Conservation (phyloP, 92 coral and sea anemone species). For the Parazoanthus darwini region DNA sequence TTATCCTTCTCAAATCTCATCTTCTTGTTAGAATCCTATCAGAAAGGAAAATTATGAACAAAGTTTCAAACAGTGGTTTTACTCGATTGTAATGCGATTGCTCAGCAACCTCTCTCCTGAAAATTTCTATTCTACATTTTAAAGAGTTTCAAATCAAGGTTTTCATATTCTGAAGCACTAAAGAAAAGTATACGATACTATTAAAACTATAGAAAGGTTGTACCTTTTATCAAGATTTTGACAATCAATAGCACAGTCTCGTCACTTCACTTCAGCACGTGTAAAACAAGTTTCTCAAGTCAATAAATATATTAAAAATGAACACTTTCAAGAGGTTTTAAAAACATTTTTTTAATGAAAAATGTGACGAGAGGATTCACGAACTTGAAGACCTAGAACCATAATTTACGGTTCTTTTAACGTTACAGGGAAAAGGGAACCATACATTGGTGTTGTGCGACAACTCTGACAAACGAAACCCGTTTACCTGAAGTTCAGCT, state of each 20-base stretch:
- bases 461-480: too few relatives aligned
- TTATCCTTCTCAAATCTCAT: conserved; percentile 87
- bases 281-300: too few relatives aligned
- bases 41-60: background rate
- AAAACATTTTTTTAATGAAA: background rate
- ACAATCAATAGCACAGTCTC: background rate
- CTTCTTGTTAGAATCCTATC: conserved; percentile 79
- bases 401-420: background rate
- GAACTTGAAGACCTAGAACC: background rate
- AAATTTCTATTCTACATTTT: too few relatives aligned
- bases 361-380: background rate
- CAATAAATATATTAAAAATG: too few relatives aligned
- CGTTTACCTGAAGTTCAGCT: conserved; percentile 83
- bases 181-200: too few relatives aligned
- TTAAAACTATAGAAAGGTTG: background rate
- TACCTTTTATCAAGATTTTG: background rate
- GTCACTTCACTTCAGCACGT: too few relatives aligned
- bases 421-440: background rate
- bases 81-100: background rate
- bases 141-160: too few relatives aligned
- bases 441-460: background rate
- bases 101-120: too few relatives aligned
- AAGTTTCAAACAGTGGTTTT: too few relatives aligned
- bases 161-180: background rate
- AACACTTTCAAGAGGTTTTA: too few relatives aligned